These are phyloP conservation scores for Aythya baeri DNA, from an alignment of 2,113 vertebrate genomes.

Conservation along the genomic window DNA sequence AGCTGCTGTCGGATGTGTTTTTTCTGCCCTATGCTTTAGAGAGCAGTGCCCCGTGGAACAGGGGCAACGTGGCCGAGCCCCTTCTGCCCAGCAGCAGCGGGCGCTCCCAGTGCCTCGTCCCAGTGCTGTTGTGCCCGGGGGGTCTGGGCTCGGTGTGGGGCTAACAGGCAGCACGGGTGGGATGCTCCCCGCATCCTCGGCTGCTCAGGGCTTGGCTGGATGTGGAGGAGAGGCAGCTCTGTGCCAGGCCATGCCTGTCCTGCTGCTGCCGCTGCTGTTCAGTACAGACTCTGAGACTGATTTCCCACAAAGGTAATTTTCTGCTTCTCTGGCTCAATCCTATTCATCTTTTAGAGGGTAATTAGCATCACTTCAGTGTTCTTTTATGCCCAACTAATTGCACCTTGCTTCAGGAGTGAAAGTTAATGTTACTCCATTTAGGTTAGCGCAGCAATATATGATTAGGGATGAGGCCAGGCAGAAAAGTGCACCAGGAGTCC, in stretches of 20 bases:
- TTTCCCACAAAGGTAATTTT: conserved; percentile 79
- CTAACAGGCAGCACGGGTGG: background rate
- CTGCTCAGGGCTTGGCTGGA: background rate
- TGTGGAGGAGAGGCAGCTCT: background rate
- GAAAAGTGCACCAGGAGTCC: conserved; percentile 25
- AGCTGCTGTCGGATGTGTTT: background rate
- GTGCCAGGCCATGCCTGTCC: background rate
- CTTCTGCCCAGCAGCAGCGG: background rate
- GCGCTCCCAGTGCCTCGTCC: background rate
- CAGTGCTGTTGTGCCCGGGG: background rate
- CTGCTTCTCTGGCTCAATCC: conserved; percentile 76
- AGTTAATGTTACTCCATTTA: conserved; percentile 68
- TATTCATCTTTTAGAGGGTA: conserved; percentile 72
- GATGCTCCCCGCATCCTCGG: background rate
- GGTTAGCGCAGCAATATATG: conserved; percentile 59
- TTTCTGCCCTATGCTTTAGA: background rate
- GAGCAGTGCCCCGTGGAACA: background rate
- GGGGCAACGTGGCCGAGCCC: background rate
- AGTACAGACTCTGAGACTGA: conserved; percentile 50
- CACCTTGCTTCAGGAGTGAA: conserved; percentile 74
- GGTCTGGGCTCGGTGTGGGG: fast-evolving
- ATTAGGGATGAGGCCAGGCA: conserved; percentile 63
- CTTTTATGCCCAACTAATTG: conserved; percentile 76
- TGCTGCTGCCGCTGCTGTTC: background rate
- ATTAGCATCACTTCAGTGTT: conserved; percentile 75